phyloP scores from a whole-genome alignment of 2,888 invertebrate genomes.

The Rhaphigaster nebulosa region DNA sequence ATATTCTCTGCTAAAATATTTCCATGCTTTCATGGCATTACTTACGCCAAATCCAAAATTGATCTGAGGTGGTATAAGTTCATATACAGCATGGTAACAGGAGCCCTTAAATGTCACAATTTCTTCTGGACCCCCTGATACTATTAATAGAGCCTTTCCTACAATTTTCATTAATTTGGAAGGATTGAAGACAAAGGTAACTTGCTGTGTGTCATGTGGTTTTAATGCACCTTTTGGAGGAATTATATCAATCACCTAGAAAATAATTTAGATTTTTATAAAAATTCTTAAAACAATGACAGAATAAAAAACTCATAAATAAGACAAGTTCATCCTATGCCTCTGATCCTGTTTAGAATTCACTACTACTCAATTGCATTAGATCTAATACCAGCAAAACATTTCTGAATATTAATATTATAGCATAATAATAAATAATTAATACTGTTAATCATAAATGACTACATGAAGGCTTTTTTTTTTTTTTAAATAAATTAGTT shows the following conservation, averaged over 20 bases:
- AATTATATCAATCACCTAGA: conserved; percentile 50
- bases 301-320: too few species aligned
- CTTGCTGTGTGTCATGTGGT: conserved; percentile 10
- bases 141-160: conserved; percentile 1
- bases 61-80: conserved; percentile 22
- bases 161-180: neutral
- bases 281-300: neutral
- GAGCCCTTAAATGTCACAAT: conserved; percentile 17
- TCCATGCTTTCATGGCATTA: neutral
- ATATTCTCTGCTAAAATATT: neutral
- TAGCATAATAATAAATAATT: too few species aligned
- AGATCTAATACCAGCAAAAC: too few species aligned
- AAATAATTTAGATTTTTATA: neutral
- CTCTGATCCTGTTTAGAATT: too few species aligned
- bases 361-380: too few species aligned
- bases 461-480: too few species aligned
- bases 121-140: conserved; percentile 43
- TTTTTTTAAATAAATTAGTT: too few species aligned
- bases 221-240: conserved; percentile 2
- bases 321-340: too few species aligned
- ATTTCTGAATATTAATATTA: too few species aligned
- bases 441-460: too few species aligned
- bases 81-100: conserved; percentile 10
- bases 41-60: conserved; percentile 53
- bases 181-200: conserved; percentile 47